Percentiles rank a stretch among this genome's conserved stretches.
Evolutionary conservation across 2,888 invertebrate genomes (phyloP).

Genomic region (Lasioglossum oenotherae): DNA sequence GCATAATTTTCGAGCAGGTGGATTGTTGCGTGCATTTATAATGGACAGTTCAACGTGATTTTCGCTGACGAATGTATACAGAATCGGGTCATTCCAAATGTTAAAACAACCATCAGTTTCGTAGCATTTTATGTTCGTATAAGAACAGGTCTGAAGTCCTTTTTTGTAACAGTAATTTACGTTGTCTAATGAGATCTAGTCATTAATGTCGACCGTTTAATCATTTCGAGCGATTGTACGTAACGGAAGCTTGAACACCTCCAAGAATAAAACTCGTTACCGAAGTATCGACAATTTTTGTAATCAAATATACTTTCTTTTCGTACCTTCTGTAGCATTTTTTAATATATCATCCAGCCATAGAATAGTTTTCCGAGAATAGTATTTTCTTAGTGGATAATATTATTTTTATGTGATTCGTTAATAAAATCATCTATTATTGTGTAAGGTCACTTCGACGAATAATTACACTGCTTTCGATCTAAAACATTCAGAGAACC

Average conservation of each 20-base stretch:
- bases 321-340: neutral
- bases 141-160: neutral
- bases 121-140: neutral
- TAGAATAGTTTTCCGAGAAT: neutral
- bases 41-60: neutral
- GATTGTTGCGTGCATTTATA: constrained; percentile 32
- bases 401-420: neutral
- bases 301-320: constrained; percentile 1
- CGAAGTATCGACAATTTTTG: neutral
- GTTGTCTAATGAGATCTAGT: neutral
- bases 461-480: neutral
- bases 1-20: constrained; percentile 35
- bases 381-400: neutral
- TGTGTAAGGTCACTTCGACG: neutral
- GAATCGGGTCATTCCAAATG: neutral
- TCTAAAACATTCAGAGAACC: neutral
- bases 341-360: neutral
- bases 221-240: neutral
- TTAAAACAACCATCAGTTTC: neutral
- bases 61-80: neutral
- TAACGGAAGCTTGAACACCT: too few species aligned
- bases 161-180: constrained; percentile 1
- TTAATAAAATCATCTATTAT: neutral
- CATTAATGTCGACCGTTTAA: neutral
- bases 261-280: constrained; percentile 4